phyloP scores from a whole-genome alignment of 2,888 invertebrate genomes.

The Ochropleura leucogaster region DNA sequence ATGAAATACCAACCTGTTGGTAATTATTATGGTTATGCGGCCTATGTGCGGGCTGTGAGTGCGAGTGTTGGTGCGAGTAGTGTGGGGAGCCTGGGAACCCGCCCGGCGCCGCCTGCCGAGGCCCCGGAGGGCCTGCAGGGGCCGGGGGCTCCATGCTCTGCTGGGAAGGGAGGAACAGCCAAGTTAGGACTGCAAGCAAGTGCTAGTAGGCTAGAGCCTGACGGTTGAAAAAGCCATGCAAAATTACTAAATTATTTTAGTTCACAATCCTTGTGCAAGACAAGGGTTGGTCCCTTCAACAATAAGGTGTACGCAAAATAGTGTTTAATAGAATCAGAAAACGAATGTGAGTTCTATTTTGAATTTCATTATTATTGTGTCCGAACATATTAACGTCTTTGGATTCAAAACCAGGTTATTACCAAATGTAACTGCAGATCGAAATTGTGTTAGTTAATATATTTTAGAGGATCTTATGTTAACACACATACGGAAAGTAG shows the following conservation, averaged over 20 bases:
- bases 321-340: not conserved
- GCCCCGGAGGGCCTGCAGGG: conserved; percentile 31
- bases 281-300: not conserved
- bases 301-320: not conserved
- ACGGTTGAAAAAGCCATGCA: not conserved
- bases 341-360: not conserved
- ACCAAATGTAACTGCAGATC: not conserved
- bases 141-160: conserved; percentile 75
- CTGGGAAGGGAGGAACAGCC: not conserved
- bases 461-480: not conserved
- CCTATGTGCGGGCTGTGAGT: conserved; percentile 82
- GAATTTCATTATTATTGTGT: too few species aligned
- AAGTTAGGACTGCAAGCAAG: conserved; percentile 6
- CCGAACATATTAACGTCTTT: not conserved
- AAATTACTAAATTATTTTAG: not conserved
- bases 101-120: conserved; percentile 54
- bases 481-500: not conserved
- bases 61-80: conserved; percentile 87
- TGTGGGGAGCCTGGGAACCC: conserved; percentile 69
- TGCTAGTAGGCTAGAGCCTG: not conserved
- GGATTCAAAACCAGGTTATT: not conserved
- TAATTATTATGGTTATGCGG: conserved; percentile 73
- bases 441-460: not conserved
- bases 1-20: conserved; percentile 70
- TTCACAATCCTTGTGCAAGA: not conserved